Evolutionary conservation across 2,888 invertebrate genomes (phyloP).

Genomic region (Himalopsyche anomala): DNA sequence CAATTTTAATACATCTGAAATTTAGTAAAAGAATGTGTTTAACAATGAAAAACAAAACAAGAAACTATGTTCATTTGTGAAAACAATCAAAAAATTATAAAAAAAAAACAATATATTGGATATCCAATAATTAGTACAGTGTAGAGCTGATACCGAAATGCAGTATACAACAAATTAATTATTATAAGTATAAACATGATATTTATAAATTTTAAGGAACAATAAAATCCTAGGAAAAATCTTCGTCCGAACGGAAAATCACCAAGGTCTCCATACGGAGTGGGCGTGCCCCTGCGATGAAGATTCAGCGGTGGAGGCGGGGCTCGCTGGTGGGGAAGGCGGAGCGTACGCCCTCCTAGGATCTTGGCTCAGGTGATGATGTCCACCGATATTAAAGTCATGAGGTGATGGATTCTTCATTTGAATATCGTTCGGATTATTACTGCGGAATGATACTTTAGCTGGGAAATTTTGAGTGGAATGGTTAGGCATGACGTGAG

Average conservation of each 20-base stretch:
- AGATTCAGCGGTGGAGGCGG: constrained; percentile 70
- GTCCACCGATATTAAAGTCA: constrained; percentile 26
- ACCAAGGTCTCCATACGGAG: constrained; percentile 80
- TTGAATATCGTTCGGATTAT: constrained; percentile 72
- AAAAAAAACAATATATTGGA: too few species aligned
- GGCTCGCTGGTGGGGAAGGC: constrained; percentile 84
- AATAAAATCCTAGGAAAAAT: constrained; percentile 22
- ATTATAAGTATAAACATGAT: too few species aligned
- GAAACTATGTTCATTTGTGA: too few species aligned
- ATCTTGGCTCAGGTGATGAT: constrained; percentile 67
- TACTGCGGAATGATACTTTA: constrained; percentile 67
- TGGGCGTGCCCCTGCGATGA: constrained; percentile 38
- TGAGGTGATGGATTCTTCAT: constrained; percentile 72
- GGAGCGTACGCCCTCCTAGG: constrained; percentile 78
- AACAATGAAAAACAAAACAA: too few species aligned
- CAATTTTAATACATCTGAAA: too few species aligned
- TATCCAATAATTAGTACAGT: too few species aligned
- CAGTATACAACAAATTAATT: too few species aligned
- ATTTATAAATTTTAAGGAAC: background rate
- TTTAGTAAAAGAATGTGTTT: too few species aligned
- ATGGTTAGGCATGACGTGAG: constrained; percentile 75
- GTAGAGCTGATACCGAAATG: too few species aligned
- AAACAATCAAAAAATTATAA: too few species aligned
- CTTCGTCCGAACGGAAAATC: constrained; percentile 66
- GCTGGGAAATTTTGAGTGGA: background rate